Base-by-base conservation (phyloP, 2,888 invertebrate genomes). In the Macroteleia sp. region DNA sequence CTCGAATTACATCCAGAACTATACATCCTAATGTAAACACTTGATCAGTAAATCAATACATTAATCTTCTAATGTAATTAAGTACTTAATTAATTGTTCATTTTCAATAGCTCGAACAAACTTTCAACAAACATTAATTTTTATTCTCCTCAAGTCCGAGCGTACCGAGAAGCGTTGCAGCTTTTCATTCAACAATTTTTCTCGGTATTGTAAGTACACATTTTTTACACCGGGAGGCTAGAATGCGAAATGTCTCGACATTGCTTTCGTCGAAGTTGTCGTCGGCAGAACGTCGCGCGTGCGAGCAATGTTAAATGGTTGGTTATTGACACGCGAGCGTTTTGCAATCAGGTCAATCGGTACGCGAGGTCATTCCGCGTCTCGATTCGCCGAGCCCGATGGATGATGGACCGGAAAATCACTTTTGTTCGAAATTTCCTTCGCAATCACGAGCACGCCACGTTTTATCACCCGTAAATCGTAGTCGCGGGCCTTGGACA, bases 301-400 rank as follows among this genome's bases (percentile, higher is more conserved):
- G 62, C 71, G 71, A 66, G 44, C 59, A 79, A 83, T 83, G 86
- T 88, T 86, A 87, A 90, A 86, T 88, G 88, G 84, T 87, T 88
- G 87, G 85, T 88, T 88, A 87, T 90, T 90, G 90, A 89, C 88
- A 88, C 76, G 83, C 83, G 85, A 85, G 85, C 85, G 80, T 28
- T 12, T 83, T 83, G 80, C 84, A 90, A 90, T 89, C 86, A 88
- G 86, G 85, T 85, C 89, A 89, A 89, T 89, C 87, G 87, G 81
- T 82, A 66, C 80, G 79, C 88, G 87, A 89, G 90, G 87, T 82
- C 86, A 83, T 79, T 73, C 83, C 78, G 82, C 77, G 82, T 84
- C 78, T 56, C 46, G 59, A 77, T 57, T 42, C 54, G 10, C 17
- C 39, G 36, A 22, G 16, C 30, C n/a, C 46, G 36, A 54, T 54